Percentiles rank a stretch among this genome's conserved stretches.
These are phyloP conservation scores for Odontamblyopus lacepedii DNA, from an alignment of 2,797 vertebrate genomes.

Conservation along the genomic window DNA sequence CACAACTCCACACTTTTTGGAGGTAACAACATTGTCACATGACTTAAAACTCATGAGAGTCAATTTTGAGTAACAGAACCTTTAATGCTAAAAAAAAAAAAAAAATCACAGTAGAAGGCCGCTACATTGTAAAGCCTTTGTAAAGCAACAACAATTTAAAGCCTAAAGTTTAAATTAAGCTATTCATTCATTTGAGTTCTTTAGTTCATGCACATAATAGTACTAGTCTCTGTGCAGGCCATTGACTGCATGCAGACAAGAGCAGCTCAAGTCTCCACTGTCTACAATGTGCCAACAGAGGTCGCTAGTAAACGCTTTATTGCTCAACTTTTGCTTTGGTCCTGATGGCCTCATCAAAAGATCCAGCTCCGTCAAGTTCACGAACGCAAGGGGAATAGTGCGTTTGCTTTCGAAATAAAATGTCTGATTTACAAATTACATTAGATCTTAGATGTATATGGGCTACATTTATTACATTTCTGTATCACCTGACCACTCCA, in stretches of 20 bases:
- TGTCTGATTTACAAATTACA: not conserved
- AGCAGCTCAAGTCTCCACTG: not conserved
- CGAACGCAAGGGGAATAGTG: slow-evolving; percentile 5
- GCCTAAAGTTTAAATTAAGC: too few relatives aligned
- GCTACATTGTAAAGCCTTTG: too few relatives aligned
- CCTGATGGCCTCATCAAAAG: slow-evolving; percentile 37
- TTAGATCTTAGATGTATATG: not conserved
- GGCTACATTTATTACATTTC: not conserved
- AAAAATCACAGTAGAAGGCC: too few relatives aligned
- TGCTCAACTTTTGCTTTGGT: slow-evolving; percentile 14
- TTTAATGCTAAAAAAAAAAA: too few relatives aligned
- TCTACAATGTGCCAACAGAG: slow-evolving; percentile 47
- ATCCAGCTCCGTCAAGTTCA: slow-evolving; percentile 22
- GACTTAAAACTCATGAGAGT: too few relatives aligned
- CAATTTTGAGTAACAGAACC: too few relatives aligned
- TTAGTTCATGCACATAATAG: not conserved
- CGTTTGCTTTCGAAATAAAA: slow-evolving; percentile 15
- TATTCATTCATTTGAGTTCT: not conserved
- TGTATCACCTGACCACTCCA: not conserved
- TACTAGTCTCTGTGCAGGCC: not conserved
- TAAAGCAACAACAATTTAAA: too few relatives aligned
- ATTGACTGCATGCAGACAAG: too few relatives aligned
- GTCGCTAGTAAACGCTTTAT: slow-evolving; percentile 42
- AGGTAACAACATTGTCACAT: too few relatives aligned
- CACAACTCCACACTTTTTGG: too few relatives aligned